Evolutionary conservation across 2,797 vertebrate genomes (phyloP), one percentile per base, ranked within the genome.

Genomic region (Scyliorhinus canicula): DNA sequence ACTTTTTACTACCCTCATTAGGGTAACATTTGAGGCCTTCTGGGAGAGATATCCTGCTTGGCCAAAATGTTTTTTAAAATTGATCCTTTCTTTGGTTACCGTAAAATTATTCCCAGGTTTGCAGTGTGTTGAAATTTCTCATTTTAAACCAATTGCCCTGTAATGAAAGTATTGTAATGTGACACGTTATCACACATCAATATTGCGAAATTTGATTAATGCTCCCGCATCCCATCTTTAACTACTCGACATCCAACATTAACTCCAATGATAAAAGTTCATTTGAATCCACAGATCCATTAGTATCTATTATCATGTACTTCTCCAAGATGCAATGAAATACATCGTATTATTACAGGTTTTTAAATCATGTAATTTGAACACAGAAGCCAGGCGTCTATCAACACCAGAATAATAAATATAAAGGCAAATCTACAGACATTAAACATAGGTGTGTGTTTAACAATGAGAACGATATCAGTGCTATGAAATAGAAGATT

Each of bases 341-440:
- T 60, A 21, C 60, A 19, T 60, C 35, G 21, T 55, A 60, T 1
- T 8, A 8, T 63, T 90, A 90, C 57, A 60, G 16, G 24, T 19
- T 60, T 63, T 90, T 90, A n/a, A 60, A 90, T 90, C 14, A 90
- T 60, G 35, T 90, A 35, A 35, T 63, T 60, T 90, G 86, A 90
- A 21, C 19, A 57, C 55, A n/a, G 55, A 2, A n/a, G 55, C 35
- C 55, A 21, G 16, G 35, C 55, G 40, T 57, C 14, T 7, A 21
- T 60, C 86, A 90, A 90, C 86, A 40, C 55, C 35, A 40, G 63
- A 90, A 35, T 8, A 90, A 90, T 40, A n/a, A n/a, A 11, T 74
- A n/a, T 16, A 77, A 90, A 60, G 35, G 55, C 31, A n/a, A 90
- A 90, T 90, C 1, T 90, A 44, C 35, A 40, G 57, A 90, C 31